phyloP scores from a whole-genome alignment of 2,113 vertebrate species.

The Nyctereutes procyonoides region DNA sequence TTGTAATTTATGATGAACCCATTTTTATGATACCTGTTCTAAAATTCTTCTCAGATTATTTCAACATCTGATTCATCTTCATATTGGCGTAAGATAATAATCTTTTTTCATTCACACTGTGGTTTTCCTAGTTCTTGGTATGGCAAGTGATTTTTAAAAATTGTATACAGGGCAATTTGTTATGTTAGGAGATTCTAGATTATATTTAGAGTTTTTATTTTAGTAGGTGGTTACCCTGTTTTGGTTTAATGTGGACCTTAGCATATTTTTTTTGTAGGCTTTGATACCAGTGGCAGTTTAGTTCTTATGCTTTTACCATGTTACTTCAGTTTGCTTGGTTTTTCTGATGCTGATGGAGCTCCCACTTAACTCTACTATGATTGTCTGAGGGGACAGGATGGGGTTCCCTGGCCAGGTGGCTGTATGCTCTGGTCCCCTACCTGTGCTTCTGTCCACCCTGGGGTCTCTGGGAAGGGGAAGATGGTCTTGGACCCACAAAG shows the following conservation, averaged over 20 bases:
- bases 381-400: too few relatives aligned
- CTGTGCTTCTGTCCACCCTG: background rate
- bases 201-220: background rate
- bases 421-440: background rate
- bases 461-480: background rate
- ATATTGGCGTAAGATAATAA: background rate
- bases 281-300: background rate
- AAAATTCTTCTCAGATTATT: background rate
- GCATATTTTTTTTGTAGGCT: background rate
- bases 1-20: background rate
- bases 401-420: background rate
- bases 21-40: background rate
- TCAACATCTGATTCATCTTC: background rate
- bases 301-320: background rate
- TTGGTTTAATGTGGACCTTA: background rate
- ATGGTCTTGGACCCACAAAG: background rate
- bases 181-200: background rate
- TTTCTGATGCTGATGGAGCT: background rate
- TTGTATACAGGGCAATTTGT: background rate
- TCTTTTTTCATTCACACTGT: background rate
- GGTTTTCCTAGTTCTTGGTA: background rate
- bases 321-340: background rate
- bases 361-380: background rate
- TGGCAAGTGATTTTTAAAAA: background rate
- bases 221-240: background rate